Percentiles rank a stretch among this genome's conserved stretches.
These are phyloP conservation scores for Piaya cayana DNA, from an alignment of 2,113 vertebrate species.

Conservation along the genomic window DNA sequence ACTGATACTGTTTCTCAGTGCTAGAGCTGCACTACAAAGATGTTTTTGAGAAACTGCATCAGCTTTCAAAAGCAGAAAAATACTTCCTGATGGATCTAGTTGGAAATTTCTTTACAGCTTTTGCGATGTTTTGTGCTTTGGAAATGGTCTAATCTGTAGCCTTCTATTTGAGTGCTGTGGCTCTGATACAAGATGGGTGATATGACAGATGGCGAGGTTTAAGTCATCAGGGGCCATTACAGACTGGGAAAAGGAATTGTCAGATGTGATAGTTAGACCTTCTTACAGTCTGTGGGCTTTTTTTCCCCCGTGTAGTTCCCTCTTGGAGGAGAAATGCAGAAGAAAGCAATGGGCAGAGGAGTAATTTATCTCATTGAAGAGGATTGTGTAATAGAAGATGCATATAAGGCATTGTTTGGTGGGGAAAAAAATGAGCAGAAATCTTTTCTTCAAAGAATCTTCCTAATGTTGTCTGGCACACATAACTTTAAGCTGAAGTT, in stretches of 20 bases:
- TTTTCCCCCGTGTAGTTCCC: not conserved
- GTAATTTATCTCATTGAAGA: not conserved
- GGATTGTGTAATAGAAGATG: not conserved
- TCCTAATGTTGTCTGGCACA: not conserved
- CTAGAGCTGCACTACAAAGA: not conserved
- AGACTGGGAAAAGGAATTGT: not conserved
- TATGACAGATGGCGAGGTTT: slow-evolving; percentile 47
- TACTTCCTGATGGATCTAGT: not conserved
- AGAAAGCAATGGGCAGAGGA: not conserved
- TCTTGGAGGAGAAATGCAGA: not conserved
- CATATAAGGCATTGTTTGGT: not conserved
- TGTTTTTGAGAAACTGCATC: not conserved
- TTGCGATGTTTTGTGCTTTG: not conserved
- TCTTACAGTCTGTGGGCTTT: not conserved
- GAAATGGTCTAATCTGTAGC: not conserved
- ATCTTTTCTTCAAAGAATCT: not conserved
- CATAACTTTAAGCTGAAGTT: not conserved
- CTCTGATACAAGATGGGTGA: not conserved
- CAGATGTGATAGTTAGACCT: not conserved
- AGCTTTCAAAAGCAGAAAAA: not conserved
- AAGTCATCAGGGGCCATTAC: not conserved
- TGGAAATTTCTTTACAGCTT: not conserved
- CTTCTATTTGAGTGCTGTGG: not conserved
- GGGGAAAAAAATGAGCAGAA: not conserved
- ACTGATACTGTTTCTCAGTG: not conserved